Percentiles rank a stretch among this genome's conserved stretches.
Conservation (phyloP, 1,140 invertebrate genomes). For the Mamestra configurata region DNA sequence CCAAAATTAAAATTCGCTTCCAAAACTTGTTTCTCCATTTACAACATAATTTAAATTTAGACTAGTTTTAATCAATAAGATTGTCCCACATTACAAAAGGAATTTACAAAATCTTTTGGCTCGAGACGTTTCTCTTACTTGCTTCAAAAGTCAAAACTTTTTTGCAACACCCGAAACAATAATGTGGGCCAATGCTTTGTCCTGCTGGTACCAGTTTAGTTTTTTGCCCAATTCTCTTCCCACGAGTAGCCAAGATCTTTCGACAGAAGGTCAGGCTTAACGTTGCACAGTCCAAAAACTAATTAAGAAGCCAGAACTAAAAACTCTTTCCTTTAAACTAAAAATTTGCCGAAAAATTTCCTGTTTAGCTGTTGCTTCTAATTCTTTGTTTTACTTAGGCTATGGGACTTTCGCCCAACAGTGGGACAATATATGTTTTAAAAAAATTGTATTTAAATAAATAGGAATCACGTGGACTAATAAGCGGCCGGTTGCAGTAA, state of each 20-base stretch:
- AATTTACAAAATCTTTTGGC: neutral
- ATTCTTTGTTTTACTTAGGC: constrained; percentile 9
- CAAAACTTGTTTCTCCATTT: neutral
- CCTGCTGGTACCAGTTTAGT: neutral
- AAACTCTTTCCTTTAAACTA: constrained; percentile 3
- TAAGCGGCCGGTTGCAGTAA: neutral
- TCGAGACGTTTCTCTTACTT: neutral
- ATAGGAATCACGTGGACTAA: constrained; percentile 5
- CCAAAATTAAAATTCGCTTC: neutral
- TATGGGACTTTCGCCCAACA: no score
- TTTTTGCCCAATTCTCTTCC: neutral
- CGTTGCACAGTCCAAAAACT: constrained; percentile 32
- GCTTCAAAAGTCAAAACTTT: neutral
- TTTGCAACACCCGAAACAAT: neutral
- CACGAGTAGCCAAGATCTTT: constrained; percentile 6
- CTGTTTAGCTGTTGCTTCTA: neutral
- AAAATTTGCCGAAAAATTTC: neutral
- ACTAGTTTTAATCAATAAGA: neutral
- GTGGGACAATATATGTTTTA: no score
- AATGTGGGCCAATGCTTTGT: neutral
- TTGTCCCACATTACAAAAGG: neutral
- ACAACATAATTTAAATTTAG: neutral
- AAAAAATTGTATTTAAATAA: no score
- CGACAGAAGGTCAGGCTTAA: constrained; percentile 44
- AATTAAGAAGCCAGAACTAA: constrained; percentile 5